Evolutionary conservation across 2,888 invertebrate species (phyloP).

Genomic region (Osmoderma eremita): DNA sequence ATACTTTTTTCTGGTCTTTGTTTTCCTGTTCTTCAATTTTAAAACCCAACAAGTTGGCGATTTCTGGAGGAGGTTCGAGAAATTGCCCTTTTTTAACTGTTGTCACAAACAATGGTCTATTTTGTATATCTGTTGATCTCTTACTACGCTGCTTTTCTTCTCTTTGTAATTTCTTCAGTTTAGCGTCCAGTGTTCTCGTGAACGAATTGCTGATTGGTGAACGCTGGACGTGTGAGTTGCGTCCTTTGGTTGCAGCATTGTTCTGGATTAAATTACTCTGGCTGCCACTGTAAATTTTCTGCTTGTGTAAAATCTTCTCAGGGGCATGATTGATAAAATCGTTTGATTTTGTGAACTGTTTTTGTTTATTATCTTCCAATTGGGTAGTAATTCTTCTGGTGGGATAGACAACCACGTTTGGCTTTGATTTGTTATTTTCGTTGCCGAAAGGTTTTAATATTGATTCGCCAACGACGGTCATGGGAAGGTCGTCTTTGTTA

Average conservation of each 20-base stretch:
- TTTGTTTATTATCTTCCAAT: slow-evolving; percentile 57
- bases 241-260: slow-evolving; percentile 55
- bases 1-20: slow-evolving; percentile 65
- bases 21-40: slow-evolving; percentile 52
- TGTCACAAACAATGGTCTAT: slow-evolving; percentile 71
- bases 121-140: slow-evolving; percentile 38
- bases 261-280: slow-evolving; percentile 63
- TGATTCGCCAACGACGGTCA: slow-evolving; percentile 57
- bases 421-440: slow-evolving; percentile 61
- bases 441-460: slow-evolving; percentile 61
- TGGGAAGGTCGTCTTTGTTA: slow-evolving; percentile 62
- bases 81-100: slow-evolving; percentile 84
- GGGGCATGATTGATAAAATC: slow-evolving; percentile 53
- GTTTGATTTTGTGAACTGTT: slow-evolving; percentile 59
- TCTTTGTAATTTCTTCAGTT: slow-evolving; percentile 75
- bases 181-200: slow-evolving; percentile 77
- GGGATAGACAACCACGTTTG: slow-evolving; percentile 69
- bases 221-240: slow-evolving; percentile 57
- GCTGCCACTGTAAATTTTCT: slow-evolving; percentile 62
- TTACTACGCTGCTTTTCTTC: slow-evolving; percentile 59
- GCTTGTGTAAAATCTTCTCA: slow-evolving; percentile 55
- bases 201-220: slow-evolving; percentile 67
- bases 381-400: slow-evolving; percentile 62
- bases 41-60: slow-evolving; percentile 73
- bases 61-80: slow-evolving; percentile 79